Conservation (phyloP, 2,113 vertebrate genomes). For the Tiliqua scincoides region DNA sequence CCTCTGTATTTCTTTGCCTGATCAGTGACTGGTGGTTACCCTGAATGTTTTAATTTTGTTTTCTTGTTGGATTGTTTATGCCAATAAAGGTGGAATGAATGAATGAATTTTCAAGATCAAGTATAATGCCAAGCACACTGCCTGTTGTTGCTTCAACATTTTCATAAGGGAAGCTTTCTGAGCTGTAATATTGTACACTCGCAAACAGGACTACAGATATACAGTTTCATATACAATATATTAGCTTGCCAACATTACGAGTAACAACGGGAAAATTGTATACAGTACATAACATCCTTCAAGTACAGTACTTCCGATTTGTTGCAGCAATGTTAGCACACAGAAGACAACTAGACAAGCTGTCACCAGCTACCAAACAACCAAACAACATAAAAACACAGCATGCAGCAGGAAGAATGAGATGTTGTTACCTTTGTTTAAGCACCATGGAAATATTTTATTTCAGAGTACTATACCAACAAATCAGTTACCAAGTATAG, state of each 20-base stretch:
- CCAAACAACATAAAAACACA: no score
- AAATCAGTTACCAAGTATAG: background rate
- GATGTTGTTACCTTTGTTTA: background rate
- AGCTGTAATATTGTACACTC: background rate
- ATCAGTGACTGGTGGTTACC: no score
- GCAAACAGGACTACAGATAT: background rate
- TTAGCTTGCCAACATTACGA: background rate
- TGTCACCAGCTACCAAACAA: conserved; percentile 20
- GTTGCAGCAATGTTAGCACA: background rate
- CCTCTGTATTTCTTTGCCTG: no score
- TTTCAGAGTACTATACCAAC: background rate
- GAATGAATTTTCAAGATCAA: background rate
- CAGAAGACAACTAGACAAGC: background rate
- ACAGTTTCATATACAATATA: background rate
- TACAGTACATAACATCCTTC: background rate
- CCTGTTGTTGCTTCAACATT: background rate
- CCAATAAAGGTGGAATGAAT: no score
- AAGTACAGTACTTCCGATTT: background rate
- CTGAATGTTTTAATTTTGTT: no score
- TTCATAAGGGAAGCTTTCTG: background rate
- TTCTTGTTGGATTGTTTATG: no score
- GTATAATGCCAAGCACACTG: background rate
- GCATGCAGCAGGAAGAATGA: background rate
- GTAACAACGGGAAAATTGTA: background rate
- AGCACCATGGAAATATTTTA: background rate